A percentile compares a stretch with the other conserved stretches of the same genome.
phyloP scores from a whole-genome alignment of 2,797 vertebrate genomes.

The Tamandua tetradactyla region DNA sequence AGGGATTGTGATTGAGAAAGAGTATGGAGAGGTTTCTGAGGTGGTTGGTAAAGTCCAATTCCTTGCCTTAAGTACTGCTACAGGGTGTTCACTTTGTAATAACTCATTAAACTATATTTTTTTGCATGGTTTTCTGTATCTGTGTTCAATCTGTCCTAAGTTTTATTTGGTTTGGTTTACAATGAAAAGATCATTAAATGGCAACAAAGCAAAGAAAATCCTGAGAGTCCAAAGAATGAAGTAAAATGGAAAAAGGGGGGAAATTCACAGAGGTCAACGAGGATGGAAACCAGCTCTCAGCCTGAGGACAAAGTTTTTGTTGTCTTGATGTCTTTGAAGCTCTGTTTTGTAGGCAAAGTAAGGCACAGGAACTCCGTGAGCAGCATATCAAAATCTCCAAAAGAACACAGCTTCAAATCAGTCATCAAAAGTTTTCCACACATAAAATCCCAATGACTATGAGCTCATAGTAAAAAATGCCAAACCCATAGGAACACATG shows the following conservation, averaged over 20 bases:
- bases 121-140: background rate
- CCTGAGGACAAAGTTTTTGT: background rate
- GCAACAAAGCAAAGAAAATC: slow-evolving; percentile 33
- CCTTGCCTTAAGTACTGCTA: background rate
- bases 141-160: background rate
- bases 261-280: background rate
- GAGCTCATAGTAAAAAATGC: slow-evolving; percentile 9
- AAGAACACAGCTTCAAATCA: background rate
- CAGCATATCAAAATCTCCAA: slow-evolving; percentile 52
- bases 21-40: background rate
- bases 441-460: slow-evolving; percentile 1
- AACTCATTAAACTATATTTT: background rate
- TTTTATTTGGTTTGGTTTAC: background rate
- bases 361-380: background rate
- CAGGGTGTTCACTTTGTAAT: background rate
- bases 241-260: background rate
- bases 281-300: background rate
- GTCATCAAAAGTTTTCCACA: background rate
- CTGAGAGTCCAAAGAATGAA: background rate
- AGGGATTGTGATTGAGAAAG: background rate
- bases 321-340: background rate
- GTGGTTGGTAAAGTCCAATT: background rate
- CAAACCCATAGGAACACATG: background rate
- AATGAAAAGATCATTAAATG: slow-evolving; percentile 7
- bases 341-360: background rate